phyloP scores from a whole-genome alignment of 2,797 vertebrate genomes.

The Alosa sapidissima region DNA sequence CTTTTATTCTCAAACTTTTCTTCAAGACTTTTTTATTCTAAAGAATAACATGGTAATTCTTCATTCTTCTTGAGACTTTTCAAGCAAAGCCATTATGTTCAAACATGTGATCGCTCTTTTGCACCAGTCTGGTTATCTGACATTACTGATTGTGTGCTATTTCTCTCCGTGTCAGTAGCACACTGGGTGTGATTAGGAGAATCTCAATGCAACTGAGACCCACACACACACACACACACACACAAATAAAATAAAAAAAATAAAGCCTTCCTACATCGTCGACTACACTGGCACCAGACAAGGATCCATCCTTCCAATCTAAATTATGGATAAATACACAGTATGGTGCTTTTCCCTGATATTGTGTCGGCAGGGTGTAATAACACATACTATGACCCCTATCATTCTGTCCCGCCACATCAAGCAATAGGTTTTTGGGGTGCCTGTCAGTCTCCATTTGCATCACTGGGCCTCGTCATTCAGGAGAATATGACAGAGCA shows the following conservation, averaged over 20 bases:
- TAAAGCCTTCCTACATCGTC: neutral
- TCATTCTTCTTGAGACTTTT: slow-evolving; percentile 12
- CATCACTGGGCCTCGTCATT: slow-evolving; percentile 86
- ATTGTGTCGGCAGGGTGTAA: slow-evolving; percentile 84
- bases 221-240: neutral
- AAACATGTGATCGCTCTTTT: neutral
- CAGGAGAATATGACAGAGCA: slow-evolving; percentile 91
- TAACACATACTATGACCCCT: slow-evolving; percentile 91
- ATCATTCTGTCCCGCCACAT: slow-evolving; percentile 84
- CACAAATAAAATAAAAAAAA: neutral
- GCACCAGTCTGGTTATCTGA: slow-evolving; percentile 5
- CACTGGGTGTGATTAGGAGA: slow-evolving; percentile 18
- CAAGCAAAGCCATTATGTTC: neutral
- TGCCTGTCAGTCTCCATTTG: slow-evolving; percentile 91
- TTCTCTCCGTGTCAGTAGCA: neutral
- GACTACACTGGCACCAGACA: slow-evolving; percentile 37
- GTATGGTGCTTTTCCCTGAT: slow-evolving; percentile 66
- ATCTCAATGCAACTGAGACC: neutral
- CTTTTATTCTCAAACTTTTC: neutral
- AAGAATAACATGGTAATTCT: neutral
- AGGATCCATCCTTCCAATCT: slow-evolving; percentile 49
- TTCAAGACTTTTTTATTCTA: neutral
- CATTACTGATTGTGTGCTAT: neutral
- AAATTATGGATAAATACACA: slow-evolving; percentile 61
- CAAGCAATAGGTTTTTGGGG: slow-evolving; percentile 73